These are phyloP conservation scores for Zhengitettix transpicula DNA, from an alignment of 2,888 invertebrate genomes.

Conservation along the genomic window DNA sequence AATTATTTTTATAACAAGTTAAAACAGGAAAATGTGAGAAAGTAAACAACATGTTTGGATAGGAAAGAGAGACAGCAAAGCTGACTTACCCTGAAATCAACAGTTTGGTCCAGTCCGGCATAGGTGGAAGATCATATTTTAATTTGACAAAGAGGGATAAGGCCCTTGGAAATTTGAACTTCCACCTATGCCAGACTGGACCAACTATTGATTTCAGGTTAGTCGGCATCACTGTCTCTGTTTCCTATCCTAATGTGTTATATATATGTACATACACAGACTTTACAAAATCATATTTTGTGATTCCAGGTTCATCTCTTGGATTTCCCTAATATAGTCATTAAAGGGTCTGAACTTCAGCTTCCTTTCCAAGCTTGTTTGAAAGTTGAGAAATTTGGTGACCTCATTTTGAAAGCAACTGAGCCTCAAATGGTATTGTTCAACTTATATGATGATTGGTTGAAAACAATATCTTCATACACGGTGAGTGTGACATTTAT, in stretches of 20 bases:
- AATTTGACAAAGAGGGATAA: no score
- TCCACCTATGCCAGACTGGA: no score
- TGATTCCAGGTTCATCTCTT: slow-evolving; percentile 67
- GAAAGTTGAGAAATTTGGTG: slow-evolving; percentile 98
- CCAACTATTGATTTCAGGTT: no score
- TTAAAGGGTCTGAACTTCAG: slow-evolving; percentile 97
- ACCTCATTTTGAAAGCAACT: slow-evolving; percentile 94
- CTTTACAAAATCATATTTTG: neutral
- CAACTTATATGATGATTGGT: slow-evolving; percentile 98
- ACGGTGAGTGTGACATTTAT: slow-evolving; percentile 39
- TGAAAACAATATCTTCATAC: slow-evolving; percentile 97
- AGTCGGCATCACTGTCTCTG: no score
- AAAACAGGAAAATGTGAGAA: neutral
- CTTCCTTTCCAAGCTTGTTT: slow-evolving; percentile 97
- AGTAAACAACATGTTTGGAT: no score
- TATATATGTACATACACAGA: no score
- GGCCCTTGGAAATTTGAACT: no score
- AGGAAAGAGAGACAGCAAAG: no score
- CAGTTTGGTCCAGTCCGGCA: no score
- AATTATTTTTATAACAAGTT: neutral
- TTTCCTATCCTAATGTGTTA: no score
- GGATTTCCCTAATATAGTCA: slow-evolving; percentile 99
- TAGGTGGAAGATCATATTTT: no score
- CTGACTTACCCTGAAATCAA: no score
- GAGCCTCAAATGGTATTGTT: slow-evolving; percentile 99